phyloP scores from a whole-genome alignment of 1,140 invertebrate species.

The Drosophila sturtevanti region DNA sequence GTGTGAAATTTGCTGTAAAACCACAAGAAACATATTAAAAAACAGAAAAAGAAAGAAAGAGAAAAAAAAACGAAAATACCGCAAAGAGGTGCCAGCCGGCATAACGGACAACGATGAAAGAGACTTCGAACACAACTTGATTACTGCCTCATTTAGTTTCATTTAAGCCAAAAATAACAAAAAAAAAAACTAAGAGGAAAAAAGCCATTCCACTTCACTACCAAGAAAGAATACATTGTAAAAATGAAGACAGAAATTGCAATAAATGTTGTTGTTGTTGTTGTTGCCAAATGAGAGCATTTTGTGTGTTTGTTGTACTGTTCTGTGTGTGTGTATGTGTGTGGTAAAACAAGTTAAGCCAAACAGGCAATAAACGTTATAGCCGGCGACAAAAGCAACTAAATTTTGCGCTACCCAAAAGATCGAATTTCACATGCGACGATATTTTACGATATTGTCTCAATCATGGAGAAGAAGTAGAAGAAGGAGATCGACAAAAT shows the following conservation, averaged over 20 bases:
- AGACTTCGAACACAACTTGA: slow-evolving; percentile 79
- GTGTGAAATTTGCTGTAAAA: slow-evolving; percentile 79
- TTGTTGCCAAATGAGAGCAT: slow-evolving; percentile 71
- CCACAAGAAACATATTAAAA: slow-evolving; percentile 72
- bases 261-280: slow-evolving; percentile 33
- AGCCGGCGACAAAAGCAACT: slow-evolving; percentile 66
- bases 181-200: slow-evolving; percentile 21
- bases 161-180: slow-evolving; percentile 70
- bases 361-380: slow-evolving; percentile 53
- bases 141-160: slow-evolving; percentile 80
- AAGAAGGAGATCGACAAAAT: not conserved
- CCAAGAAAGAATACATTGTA: slow-evolving; percentile 50
- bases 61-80: slow-evolving; percentile 69
- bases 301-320: slow-evolving; percentile 41
- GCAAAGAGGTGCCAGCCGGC: slow-evolving; percentile 56
- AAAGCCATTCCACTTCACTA: slow-evolving; percentile 6
- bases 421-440: slow-evolving; percentile 73
- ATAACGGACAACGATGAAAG: slow-evolving; percentile 42
- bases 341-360: slow-evolving; percentile 76
- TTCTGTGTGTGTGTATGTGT: slow-evolving; percentile 25
- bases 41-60: slow-evolving; percentile 26
- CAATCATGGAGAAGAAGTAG: slow-evolving; percentile 49
- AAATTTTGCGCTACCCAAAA: slow-evolving; percentile 51
- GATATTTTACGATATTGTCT: slow-evolving; percentile 75
- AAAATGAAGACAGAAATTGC: slow-evolving; percentile 41